Conservation (phyloP, 2,888 invertebrate genomes). For the Eupithecia insigniata region DNA sequence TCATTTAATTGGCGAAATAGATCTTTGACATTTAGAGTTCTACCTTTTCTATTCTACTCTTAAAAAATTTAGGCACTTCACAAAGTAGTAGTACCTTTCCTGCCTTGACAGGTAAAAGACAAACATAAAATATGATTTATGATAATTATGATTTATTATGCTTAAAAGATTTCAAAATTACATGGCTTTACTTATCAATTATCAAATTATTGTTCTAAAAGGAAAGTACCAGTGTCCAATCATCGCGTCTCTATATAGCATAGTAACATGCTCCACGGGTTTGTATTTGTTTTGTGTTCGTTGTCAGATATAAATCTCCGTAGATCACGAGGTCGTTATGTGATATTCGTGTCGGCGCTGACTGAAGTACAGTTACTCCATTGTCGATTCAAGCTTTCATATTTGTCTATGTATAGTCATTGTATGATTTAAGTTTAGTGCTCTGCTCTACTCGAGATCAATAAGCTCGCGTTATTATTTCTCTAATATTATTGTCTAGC, state of each 20-base stretch:
- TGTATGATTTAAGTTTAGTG: conserved; percentile 64
- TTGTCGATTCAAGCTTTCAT: conserved; percentile 81
- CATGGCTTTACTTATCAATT: conserved; percentile 6
- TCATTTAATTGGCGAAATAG: conserved; percentile 26
- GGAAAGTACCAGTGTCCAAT: conserved; percentile 15
- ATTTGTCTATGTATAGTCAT: conserved; percentile 72
- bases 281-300: conserved; percentile 53
- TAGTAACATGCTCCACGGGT: conserved; percentile 28
- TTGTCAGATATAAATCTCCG: conserved; percentile 80
- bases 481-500: conserved; percentile 4
- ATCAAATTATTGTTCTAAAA: conserved; percentile 13
- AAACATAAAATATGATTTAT: neutral
- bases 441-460: conserved; percentile 47
- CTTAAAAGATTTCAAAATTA: neutral
- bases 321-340: conserved; percentile 82
- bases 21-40: neutral
- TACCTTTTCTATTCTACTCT: neutral
- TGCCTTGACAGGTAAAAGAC: neutral
- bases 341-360: conserved; percentile 81
- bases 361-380: conserved; percentile 77
- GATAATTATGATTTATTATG: neutral
- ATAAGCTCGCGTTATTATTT: conserved; percentile 42
- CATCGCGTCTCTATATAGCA: conserved; percentile 24
- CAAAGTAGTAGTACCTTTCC: neutral
- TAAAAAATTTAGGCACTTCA: neutral